These are phyloP conservation scores for Ptychadena robeensis DNA, from an alignment of 2,797 vertebrate species.

Conservation along the genomic window DNA sequence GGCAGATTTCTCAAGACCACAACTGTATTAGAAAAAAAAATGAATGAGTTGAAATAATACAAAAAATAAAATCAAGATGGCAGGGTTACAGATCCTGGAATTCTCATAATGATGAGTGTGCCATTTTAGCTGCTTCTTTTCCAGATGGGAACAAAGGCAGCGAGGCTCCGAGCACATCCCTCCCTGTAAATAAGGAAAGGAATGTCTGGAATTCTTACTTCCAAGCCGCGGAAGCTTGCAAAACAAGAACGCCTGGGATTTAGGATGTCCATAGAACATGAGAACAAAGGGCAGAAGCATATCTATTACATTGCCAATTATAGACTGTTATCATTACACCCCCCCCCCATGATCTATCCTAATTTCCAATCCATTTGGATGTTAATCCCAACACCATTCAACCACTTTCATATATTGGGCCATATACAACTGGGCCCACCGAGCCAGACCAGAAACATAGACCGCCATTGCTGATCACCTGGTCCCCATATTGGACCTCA, in stretches of 20 bases:
- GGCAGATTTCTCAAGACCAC: not conserved
- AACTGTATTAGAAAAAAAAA: not conserved
- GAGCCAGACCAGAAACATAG: not conserved
- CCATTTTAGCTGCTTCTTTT: not conserved
- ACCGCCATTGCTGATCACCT: not conserved
- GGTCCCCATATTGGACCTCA: not conserved
- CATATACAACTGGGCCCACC: not conserved
- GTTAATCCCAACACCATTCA: not conserved
- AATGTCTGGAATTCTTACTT: slow-evolving; percentile 31
- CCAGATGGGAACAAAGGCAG: not conserved
- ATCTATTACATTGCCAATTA: not conserved
- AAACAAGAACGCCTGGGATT: not conserved
- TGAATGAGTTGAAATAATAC: not conserved
- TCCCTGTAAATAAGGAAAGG: slow-evolving; percentile 19
- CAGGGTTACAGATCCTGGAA: not conserved
- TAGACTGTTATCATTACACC: not conserved
- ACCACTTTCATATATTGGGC: not conserved
- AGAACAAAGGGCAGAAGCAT: not conserved
- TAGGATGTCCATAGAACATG: not conserved
- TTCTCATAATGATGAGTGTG: not conserved
- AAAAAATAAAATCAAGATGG: not conserved
- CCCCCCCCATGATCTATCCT: not conserved
- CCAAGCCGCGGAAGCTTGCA: not conserved
- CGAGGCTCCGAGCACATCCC: not conserved
- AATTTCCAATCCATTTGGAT: not conserved